Evolutionary conservation across 30 jellyfish, hydroid and myxozoan genomes (phyloP), one percentile per base, ranked within the genome.

Genomic region (Pelagia noctiluca): DNA sequence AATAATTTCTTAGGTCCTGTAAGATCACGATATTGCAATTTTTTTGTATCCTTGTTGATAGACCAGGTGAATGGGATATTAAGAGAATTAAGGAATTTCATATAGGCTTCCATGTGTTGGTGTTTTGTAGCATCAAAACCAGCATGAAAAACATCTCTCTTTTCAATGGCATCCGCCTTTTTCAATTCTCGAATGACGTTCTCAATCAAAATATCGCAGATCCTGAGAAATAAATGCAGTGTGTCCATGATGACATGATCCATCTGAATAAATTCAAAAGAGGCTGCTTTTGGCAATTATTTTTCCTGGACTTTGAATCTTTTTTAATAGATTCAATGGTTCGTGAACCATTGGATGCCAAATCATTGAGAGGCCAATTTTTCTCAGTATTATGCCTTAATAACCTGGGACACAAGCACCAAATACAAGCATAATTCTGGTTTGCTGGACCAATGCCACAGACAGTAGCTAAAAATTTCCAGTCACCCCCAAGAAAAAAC

Each of bases 201-300:
- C n/a, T n/a, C n/a, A n/a, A n/a, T n/a, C n/a, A n/a, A n/a, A n/a
- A n/a, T n/a, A n/a, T n/a, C n/a, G n/a, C n/a, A n/a, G n/a, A n/a
- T n/a, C n/a, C n/a, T n/a, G n/a, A n/a, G n/a, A n/a, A n/a, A n/a
- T n/a, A n/a, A n/a, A n/a, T n/a, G n/a, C 24, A 67, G 32, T 12
- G 80, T 13, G 80, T 67, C 70, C 5, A 67, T 71, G 76, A 71
- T 29, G 48, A 71, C 84, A n/a, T 37, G 84, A 7, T 36, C 36
- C 10, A 31, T 36, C 30, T 78, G 75, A 10, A 71, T 71, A 37
- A 35, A 71, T 12, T 71, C 21, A 71, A 71, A 13, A 71, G 11
- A 18, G 75, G 75, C 38, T 18, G 7, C 21, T 12, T 10, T 38
- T 71, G 33, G 84, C 29, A 60, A 60, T 24, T n/a, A 26, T 5